phyloP scores from a whole-genome alignment of 2,888 invertebrate species.

The Pristionchus japonicus region DNA sequence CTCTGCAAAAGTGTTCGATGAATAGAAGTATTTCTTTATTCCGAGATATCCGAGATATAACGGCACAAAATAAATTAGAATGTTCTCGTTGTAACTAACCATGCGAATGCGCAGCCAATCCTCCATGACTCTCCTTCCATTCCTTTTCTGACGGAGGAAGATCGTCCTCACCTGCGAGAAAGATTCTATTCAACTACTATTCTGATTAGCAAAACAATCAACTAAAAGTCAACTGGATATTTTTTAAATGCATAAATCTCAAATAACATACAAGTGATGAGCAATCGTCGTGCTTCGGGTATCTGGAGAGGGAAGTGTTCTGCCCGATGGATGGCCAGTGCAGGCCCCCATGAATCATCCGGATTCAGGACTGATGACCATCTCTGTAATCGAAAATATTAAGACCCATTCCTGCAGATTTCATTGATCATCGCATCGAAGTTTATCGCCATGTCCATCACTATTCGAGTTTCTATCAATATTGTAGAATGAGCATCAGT shows the following conservation, averaged over 20 bases:
- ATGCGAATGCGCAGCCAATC: not conserved
- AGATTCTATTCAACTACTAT: not conserved
- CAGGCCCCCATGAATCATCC: slow-evolving; percentile 75
- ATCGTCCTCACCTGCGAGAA: slow-evolving; percentile 33
- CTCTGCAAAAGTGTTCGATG: not conserved
- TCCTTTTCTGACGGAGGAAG: slow-evolving; percentile 25
- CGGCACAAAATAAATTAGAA: not conserved
- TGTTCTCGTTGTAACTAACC: too few relatives aligned
- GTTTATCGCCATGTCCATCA: too few relatives aligned
- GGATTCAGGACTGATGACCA: slow-evolving; percentile 72
- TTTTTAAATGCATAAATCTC: too few relatives aligned
- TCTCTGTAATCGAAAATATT: slow-evolving; percentile 56
- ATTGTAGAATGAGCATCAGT: too few relatives aligned
- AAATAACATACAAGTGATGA: slow-evolving; percentile 51
- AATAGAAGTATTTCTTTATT: too few relatives aligned
- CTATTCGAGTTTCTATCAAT: too few relatives aligned
- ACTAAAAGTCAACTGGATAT: too few relatives aligned
- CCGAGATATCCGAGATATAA: too few relatives aligned
- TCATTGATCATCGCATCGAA: too few relatives aligned
- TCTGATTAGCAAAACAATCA: not conserved
- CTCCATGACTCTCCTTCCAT: slow-evolving; percentile 25
- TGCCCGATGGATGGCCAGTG: slow-evolving; percentile 74
- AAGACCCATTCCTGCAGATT: not conserved
- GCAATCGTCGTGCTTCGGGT: slow-evolving; percentile 71
- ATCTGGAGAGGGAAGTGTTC: slow-evolving; percentile 74